These are phyloP conservation scores for Formicarius rufipectus DNA, from an alignment of 2,113 vertebrate species.

Conservation along the genomic window DNA sequence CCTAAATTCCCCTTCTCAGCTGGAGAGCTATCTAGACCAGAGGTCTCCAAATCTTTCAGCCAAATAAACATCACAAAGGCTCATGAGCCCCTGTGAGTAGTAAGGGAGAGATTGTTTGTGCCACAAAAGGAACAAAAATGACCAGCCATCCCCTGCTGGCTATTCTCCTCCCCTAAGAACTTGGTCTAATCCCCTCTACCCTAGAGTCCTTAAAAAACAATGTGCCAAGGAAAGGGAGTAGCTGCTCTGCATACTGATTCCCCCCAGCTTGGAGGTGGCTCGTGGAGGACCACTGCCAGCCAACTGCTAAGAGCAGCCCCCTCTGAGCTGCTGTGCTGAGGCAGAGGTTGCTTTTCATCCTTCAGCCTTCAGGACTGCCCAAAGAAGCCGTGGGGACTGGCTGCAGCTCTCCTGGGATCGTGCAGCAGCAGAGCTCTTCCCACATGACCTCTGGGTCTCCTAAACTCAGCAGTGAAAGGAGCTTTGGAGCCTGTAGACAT, in stretches of 20 bases:
- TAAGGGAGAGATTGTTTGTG: constrained; percentile 38
- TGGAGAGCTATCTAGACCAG: constrained; percentile 59
- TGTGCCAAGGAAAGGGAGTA: constrained; percentile 26
- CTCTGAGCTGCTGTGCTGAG: background rate
- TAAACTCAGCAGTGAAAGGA: background rate
- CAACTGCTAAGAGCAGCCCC: background rate
- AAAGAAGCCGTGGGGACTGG: background rate
- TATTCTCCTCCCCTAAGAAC: constrained; percentile 47
- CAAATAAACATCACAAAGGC: constrained; percentile 55
- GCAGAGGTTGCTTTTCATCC: background rate
- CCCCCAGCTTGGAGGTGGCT: background rate
- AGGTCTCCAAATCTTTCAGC: constrained; percentile 55
- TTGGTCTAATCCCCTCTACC: constrained; percentile 50
- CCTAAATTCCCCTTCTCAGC: constrained; percentile 45
- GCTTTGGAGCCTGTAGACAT: background rate
- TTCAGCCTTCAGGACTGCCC: background rate
- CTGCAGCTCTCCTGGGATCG: background rate
- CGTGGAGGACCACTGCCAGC: constrained; percentile 23
- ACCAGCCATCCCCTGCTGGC: constrained; percentile 55
- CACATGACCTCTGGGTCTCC: background rate
- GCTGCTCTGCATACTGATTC: constrained; percentile 43
- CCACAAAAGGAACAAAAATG: constrained; percentile 65
- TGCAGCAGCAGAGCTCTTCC: background rate
- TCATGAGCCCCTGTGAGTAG: constrained; percentile 23
- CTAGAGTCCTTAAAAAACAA: constrained; percentile 40